Evolutionary conservation across 2,113 vertebrate genomes (phyloP), one percentile per base, ranked within the genome.

Genomic region (Noctilio leporinus): DNA sequence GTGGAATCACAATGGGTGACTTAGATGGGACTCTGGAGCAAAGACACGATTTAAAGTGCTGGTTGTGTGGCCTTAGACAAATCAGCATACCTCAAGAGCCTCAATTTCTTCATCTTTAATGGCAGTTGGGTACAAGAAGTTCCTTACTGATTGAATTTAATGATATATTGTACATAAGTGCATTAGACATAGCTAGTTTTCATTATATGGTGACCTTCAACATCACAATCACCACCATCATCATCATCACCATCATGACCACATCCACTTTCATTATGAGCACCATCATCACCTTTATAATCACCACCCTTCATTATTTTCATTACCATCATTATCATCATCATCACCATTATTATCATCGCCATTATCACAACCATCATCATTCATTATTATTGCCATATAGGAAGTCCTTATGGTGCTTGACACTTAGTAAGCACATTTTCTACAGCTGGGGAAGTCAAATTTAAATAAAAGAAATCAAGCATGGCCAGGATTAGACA

Each of bases 51-150:
- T 33, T 43, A 51, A 35, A 73, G n/a, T 5, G 17, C 19, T 51
- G 59, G 16, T 45, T n/a, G 2, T 73, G 33, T 62, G 30, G 47
- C 20, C 10, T 67, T 65, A 62, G 22, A 45, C 28, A 73, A 72
- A 10, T 89, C 62, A 45, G 5, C 51, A 24, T 72, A 65, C 16
- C n/a, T 64, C 19, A 73, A 53, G 57, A 93, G 49, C 38, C 49
- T 90, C 81, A 30, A 16, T 7, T 81, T 95, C 38, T 94, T 84
- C 45, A 62, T 17, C 38, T 76, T 51, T 89, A 67, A 38, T 24
- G 51, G n/a, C 4, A 15, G 5, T 8, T n/a, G 33, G 14, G 24
- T 38, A 43, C 38, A 6, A 76, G 76, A 43, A 76, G 10, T 30
- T 2, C 14, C 40, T 83, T 49, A 11, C 12, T 62, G 16, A 17